Conservation (phyloP, 2,888 invertebrate genomes). For the Pedicia rivosa region DNA sequence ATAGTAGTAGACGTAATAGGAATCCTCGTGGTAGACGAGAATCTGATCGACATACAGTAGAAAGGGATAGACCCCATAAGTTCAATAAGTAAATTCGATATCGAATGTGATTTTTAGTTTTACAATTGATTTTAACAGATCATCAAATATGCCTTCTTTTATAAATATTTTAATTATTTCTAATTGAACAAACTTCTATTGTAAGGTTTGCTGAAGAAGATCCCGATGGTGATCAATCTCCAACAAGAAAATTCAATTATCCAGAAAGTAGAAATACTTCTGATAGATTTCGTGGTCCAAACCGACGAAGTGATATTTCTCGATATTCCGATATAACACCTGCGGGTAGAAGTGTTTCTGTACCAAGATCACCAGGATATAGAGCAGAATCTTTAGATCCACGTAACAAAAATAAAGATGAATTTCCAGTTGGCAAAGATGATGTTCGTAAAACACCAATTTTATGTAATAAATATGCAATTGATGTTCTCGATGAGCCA, state of each 20-base stretch:
- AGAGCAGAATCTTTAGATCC: constrained; percentile 28
- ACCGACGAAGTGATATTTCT: neutral
- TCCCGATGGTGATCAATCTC: no score
- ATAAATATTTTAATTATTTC: no score
- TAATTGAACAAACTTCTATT: no score
- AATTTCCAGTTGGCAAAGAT: constrained; percentile 20
- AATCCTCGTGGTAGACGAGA: constrained; percentile 22
- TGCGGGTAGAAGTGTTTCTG: constrained; percentile 16
- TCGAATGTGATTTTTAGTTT: no score
- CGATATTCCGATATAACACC: constrained; percentile 6
- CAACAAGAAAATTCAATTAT: no score
- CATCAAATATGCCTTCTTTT: no score
- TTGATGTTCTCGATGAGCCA: constrained; percentile 29
- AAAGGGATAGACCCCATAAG: constrained; percentile 32
- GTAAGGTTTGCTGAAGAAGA: neutral
- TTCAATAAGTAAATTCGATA: no score
- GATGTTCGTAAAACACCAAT: constrained; percentile 39
- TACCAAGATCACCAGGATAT: constrained; percentile 14
- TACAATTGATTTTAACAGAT: no score
- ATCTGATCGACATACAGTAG: constrained; percentile 28
- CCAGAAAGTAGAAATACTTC: no score
- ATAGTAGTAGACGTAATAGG: constrained; percentile 17
- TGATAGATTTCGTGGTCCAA: neutral
- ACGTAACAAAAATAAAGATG: constrained; percentile 17
- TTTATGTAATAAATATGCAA: constrained; percentile 53